These are phyloP conservation scores for Aix galericulata DNA, from an alignment of 2,113 vertebrate species.

Conservation along the genomic window DNA sequence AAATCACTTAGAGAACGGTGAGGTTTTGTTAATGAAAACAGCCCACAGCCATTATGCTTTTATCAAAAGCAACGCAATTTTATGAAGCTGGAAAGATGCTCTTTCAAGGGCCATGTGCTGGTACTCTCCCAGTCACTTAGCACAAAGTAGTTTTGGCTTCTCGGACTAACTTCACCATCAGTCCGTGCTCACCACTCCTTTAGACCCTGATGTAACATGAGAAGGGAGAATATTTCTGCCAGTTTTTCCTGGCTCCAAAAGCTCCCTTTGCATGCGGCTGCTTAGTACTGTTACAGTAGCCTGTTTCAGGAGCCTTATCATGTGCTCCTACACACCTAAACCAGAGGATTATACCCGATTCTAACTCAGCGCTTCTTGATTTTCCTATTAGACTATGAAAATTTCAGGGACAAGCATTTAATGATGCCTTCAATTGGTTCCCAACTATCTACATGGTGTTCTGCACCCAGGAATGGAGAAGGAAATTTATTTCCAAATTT, in stretches of 20 bases:
- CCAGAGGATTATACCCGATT: neutral
- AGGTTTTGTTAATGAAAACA: neutral
- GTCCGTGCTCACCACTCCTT: neutral
- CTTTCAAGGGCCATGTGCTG: neutral
- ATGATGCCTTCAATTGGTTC: neutral
- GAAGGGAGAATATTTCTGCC: neutral
- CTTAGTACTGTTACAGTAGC: neutral
- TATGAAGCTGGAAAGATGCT: neutral
- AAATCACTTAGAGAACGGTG: neutral
- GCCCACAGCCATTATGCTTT: neutral
- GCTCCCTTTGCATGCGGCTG: neutral
- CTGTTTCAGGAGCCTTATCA: neutral
- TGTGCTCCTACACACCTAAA: neutral
- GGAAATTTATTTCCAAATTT: neutral
- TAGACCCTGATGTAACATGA: neutral
- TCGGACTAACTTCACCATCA: neutral
- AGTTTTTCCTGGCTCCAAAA: neutral
- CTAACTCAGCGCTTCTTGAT: neutral
- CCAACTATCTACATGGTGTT: rapidly evolving
- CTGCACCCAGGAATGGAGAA: neutral
- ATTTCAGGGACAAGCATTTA: neutral
- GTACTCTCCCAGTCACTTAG: neutral
- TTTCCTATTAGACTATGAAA: neutral
- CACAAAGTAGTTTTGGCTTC: neutral
- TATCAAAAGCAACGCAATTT: neutral